Conservation (phyloP, 2,797 vertebrate species). For the Coregonus suidteri region DNA sequence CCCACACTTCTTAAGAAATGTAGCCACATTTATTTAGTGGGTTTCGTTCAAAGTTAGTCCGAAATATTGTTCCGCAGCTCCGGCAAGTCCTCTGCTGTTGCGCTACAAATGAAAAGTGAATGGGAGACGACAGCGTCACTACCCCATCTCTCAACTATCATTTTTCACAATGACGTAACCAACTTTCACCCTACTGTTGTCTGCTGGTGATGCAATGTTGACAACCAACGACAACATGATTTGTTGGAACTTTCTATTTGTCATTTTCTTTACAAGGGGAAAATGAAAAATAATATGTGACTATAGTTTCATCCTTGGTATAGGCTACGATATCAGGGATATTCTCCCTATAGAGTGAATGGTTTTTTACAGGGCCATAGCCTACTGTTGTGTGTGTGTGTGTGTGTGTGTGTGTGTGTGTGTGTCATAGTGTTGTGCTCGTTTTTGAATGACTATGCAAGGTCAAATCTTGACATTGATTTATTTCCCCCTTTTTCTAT, state of each 20-base stretch:
- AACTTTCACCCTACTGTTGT: neutral
- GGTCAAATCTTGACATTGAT: no score
- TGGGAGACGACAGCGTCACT: neutral
- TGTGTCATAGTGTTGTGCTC: no score
- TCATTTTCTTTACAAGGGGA: no score
- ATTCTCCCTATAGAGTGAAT: neutral
- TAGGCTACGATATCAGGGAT: neutral
- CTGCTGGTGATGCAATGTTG: neutral
- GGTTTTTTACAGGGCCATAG: neutral
- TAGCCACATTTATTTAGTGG: neutral
- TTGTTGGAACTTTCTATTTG: no score
- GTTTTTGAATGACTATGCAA: no score
- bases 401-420: no score
- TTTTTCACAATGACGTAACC: neutral
- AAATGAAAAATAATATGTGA: no score
- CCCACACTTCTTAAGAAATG: neutral
- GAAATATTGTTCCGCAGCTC: neutral
- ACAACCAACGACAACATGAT: no score
- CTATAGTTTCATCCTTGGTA: no score
- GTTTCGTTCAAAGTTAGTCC: neutral
- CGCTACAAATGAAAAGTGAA: constrained; percentile 5
- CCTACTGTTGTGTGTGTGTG: no score
- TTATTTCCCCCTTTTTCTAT: no score
- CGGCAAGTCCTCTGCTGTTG: neutral
- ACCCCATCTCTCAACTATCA: neutral